These are phyloP conservation scores for Paratilapia polleni DNA, from an alignment of 2,113 vertebrate genomes.

Conservation along the genomic window DNA sequence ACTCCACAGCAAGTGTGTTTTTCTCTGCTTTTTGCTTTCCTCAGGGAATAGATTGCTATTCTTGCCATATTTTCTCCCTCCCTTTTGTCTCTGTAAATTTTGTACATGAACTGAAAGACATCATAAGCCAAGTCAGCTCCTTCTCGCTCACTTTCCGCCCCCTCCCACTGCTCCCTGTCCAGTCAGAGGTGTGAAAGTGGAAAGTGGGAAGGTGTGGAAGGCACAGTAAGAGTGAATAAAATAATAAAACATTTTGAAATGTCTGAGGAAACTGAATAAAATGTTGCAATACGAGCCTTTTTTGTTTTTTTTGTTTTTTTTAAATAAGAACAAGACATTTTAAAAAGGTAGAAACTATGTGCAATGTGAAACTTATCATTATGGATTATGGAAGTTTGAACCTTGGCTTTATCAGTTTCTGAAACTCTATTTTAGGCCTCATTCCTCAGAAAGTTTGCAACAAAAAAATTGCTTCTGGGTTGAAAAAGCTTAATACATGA, in stretches of 20 bases:
- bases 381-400: too few species aligned
- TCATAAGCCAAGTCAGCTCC: background rate
- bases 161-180: conserved; percentile 1
- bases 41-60: background rate
- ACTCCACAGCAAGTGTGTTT: background rate
- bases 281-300: too few species aligned
- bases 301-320: too few species aligned
- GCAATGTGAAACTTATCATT: too few species aligned
- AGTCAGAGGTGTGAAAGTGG: conserved; percentile 39
- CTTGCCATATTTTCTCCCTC: background rate
- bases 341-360: too few species aligned
- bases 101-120: background rate
- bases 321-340: too few species aligned
- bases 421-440: background rate
- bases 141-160: background rate
- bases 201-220: conserved; percentile 30
- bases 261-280: background rate
- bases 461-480: background rate
- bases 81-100: background rate
- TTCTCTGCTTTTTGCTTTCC: background rate
- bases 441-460: background rate
- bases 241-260: background rate
- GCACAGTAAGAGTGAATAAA: background rate
- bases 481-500: background rate
- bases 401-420: background rate